These are phyloP conservation scores for Pipistrellus kuhlii DNA, from an alignment of 2,797 vertebrate genomes.

Conservation along the genomic window DNA sequence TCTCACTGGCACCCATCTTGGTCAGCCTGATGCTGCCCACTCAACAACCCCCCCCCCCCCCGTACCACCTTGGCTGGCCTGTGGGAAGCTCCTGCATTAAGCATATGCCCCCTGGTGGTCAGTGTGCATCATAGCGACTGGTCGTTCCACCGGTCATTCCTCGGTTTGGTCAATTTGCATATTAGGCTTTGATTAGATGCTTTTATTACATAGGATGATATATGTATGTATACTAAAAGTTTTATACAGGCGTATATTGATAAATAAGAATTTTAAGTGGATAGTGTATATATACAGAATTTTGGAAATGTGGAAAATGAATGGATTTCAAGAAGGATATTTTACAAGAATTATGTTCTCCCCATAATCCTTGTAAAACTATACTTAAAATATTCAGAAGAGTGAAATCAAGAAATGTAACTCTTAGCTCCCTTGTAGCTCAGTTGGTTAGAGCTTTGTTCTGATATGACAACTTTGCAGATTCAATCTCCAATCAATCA, in stretches of 20 bases:
- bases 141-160: no score
- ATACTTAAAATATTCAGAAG: background rate
- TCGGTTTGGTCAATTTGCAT: no score
- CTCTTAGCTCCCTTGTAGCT: background rate
- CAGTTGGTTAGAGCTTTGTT: background rate
- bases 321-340: background rate
- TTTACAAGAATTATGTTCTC: background rate
- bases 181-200: no score
- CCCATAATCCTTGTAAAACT: background rate
- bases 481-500: background rate
- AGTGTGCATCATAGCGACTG: no score
- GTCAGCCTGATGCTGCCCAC: no score
- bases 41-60: fast-evolving
- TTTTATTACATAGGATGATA: background rate
- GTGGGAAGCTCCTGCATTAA: no score
- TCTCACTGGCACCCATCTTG: no score
- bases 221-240: background rate
- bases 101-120: no score
- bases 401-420: slow-evolving; percentile 4
- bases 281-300: background rate
- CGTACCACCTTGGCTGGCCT: no score
- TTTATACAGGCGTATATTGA: background rate
- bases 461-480: background rate
- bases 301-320: background rate
- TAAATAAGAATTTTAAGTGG: background rate